A percentile compares a stretch with the other conserved stretches of the same genome.
phyloP scores from a whole-genome alignment of 2,888 invertebrate species.

The Sarcophaga variegata region DNA sequence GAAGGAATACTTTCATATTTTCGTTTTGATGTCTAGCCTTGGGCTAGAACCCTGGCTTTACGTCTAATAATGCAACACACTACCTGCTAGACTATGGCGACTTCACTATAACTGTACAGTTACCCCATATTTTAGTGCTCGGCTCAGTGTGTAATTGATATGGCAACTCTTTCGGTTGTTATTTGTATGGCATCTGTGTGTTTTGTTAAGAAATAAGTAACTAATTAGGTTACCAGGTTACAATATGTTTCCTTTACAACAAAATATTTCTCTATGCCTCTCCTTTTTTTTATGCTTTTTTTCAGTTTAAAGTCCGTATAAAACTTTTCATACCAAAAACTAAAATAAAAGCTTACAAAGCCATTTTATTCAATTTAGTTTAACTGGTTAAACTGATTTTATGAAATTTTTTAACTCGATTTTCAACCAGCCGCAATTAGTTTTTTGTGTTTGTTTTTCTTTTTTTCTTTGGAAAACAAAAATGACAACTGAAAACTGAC shows the following conservation, averaged over 20 bases:
- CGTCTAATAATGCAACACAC: no score
- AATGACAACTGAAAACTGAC: neutral
- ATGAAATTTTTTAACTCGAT: conserved; percentile 36
- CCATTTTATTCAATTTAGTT: conserved; percentile 46
- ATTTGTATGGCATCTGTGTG: conserved; percentile 23
- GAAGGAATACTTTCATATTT: no score
- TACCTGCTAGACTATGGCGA: no score
- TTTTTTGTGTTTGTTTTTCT: neutral
- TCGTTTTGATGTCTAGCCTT: no score
- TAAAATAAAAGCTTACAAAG: conserved; percentile 11
- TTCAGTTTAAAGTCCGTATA: neutral
- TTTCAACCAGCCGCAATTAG: conserved; percentile 47
- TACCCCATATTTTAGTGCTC: no score
- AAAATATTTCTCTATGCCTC: neutral
- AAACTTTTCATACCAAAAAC: conserved; percentile 6
- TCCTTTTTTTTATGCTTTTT: neutral
- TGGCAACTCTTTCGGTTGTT: neutral
- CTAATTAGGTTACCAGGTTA: conserved; percentile 40
- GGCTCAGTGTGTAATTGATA: no score
- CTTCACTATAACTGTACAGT: no score
- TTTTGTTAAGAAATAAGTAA: conserved; percentile 27
- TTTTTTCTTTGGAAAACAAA: conserved; percentile 9
- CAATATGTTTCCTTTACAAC: neutral
- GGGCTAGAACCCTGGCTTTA: no score
- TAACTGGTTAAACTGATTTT: conserved; percentile 53